A percentile compares a stretch with the other conserved stretches of the same genome.
These are phyloP conservation scores for Pteronotus mesoamericanus DNA, from an alignment of 2,797 vertebrate genomes.

Conservation along the genomic window DNA sequence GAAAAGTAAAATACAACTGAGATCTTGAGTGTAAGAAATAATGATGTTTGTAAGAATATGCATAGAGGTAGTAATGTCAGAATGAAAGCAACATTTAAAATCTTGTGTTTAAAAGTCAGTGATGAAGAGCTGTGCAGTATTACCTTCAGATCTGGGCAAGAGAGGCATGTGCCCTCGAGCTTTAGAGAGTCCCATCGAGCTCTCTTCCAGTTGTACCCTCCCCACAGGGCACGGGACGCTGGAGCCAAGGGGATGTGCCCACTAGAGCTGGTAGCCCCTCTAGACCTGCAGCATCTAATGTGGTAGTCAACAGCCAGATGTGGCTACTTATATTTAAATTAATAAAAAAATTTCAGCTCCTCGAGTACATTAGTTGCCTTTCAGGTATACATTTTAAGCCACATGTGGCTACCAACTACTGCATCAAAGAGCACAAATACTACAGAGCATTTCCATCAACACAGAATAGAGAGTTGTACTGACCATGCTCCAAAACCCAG, in stretches of 20 bases:
- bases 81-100: not conserved
- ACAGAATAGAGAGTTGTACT: not conserved
- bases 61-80: not conserved
- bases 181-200: not conserved
- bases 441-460: not conserved
- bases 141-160: not conserved
- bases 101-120: not conserved
- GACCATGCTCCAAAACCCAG: not conserved
- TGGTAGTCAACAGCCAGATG: not conserved
- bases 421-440: not conserved
- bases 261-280: not conserved
- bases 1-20: not conserved
- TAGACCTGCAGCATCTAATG: not conserved
- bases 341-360: not conserved
- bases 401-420: not conserved
- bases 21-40: not conserved
- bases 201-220: not conserved
- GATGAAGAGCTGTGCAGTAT: not conserved
- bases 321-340: not conserved
- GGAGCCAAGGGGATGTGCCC: not conserved
- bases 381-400: not conserved
- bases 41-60: not conserved
- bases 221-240: rapidly evolving
- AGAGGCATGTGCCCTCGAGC: not conserved
- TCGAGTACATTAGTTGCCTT: not conserved